Evolutionary conservation across 2,888 invertebrate genomes (phyloP).

Genomic region (Cantharis nigra): DNA sequence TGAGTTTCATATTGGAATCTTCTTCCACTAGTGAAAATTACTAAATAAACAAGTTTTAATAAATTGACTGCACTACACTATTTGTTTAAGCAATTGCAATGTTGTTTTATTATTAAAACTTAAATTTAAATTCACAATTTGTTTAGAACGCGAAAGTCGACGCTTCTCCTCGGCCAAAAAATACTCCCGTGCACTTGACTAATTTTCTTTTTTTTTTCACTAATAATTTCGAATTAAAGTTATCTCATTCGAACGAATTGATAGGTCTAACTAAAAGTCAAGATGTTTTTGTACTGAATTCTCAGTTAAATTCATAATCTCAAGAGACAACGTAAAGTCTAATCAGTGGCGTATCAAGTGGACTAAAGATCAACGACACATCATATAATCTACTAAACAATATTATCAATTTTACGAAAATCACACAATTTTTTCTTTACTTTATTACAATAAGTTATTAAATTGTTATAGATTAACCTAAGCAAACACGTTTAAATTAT

Average conservation of each 20-base stretch:
- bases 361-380: slow-evolving; percentile 22
- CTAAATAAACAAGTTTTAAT: not conserved
- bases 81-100: not conserved
- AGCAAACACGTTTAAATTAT: too few relatives aligned
- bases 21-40: not conserved
- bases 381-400: not conserved
- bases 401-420: not conserved
- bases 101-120: not conserved
- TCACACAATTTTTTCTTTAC: not conserved
- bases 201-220: not conserved
- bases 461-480: not conserved
- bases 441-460: not conserved
- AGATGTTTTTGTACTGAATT: slow-evolving; percentile 20
- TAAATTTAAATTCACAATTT: not conserved
- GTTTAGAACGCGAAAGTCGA: not conserved
- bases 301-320: slow-evolving; percentile 13
- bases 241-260: not conserved
- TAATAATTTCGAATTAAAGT: not conserved
- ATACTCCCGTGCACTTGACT: not conserved
- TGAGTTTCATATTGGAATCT: not conserved
- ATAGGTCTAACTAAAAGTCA: slow-evolving; percentile 2
- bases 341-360: slow-evolving; percentile 26
- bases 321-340: slow-evolving; percentile 13
- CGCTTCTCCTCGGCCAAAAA: not conserved
- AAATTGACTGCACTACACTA: not conserved